phyloP scores from a whole-genome alignment of 2,888 invertebrate genomes.

The Druceiella hillmani region DNA sequence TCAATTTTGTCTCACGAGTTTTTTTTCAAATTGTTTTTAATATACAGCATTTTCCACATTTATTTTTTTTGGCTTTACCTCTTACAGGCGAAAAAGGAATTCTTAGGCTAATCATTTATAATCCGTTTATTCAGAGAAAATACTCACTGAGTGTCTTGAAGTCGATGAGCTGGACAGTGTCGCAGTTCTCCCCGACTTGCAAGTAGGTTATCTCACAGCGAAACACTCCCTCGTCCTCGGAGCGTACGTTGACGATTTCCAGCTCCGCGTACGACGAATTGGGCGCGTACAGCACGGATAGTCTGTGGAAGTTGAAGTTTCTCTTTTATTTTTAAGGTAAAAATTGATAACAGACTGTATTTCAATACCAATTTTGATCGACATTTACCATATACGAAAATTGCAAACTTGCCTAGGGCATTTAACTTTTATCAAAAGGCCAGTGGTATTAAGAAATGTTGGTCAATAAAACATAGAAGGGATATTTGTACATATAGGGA shows the following conservation, averaged over 20 bases:
- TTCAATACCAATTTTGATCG: too few species aligned
- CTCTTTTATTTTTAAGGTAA: too few species aligned
- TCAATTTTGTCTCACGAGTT: too few species aligned
- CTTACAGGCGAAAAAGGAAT: neutral
- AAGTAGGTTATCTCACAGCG: conserved; percentile 80
- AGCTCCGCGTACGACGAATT: conserved; percentile 62
- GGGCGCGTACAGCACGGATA: conserved; percentile 61
- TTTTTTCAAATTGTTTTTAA: too few species aligned
- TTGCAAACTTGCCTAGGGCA: too few species aligned
- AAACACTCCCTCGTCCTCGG: conserved; percentile 73
- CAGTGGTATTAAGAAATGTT: too few species aligned
- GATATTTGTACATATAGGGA: too few species aligned
- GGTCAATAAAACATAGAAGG: too few species aligned
- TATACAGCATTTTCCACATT: neutral
- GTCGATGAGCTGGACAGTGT: conserved; percentile 74
- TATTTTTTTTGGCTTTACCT: neutral
- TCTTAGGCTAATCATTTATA: neutral
- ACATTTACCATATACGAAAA: too few species aligned
- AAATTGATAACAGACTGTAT: too few species aligned
- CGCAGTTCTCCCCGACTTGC: conserved; percentile 73
- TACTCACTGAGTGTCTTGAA: conserved; percentile 74
- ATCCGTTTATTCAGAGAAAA: conserved; percentile 4
- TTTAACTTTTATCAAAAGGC: too few species aligned
- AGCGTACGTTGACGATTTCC: conserved; percentile 60
- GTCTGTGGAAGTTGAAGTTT: too few species aligned